Base-by-base conservation (phyloP, 2,888 invertebrate genomes). In the Chirona hameri region DNA sequence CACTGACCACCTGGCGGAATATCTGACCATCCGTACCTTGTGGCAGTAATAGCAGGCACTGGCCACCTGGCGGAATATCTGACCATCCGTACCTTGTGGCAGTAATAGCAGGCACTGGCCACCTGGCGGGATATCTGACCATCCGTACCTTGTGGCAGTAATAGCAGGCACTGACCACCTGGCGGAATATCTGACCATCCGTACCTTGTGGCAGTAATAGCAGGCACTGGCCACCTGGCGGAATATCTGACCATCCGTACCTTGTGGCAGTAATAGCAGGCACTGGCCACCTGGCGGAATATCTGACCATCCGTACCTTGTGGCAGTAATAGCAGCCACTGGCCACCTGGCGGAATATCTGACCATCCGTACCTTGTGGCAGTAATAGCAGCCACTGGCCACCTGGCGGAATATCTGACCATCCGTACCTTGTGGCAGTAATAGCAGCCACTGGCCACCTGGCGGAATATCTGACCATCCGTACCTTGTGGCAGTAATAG, bases 21-120 rank as follows among this genome's bases (percentile, higher is more conserved):
- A 99, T 94, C n/a, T n/a, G n/a, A n/a, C n/a, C n/a, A n/a, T n/a
- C n/a, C 86, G 85, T 86, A 91, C 91, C 88, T 97, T 97, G 90
- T 98, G 98, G 90, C 98, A 97, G 90, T 99, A 99, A 89, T 96
- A 97, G 84, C 96, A 95, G 85, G 98, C 98, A 80, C 97, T 97
- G 52, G 97, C 94, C 87, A 98, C 97, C 90, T 98, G 98, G 84
- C 98, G 92, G 89, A 98, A 98, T 89, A 99, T 94, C n/a, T n/a
- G n/a, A n/a, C n/a, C n/a, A n/a, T n/a, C n/a, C 86, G 85, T 86
- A 91, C 91, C 88, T 97, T 97, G 90, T 98, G 98, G 90, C 98
- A 97, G 90, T 99, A 99, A 89, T 96, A 97, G 84, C 96, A 95
- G 85, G 98, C 98, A 80, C 97, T 97, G 52, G 97, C 94, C 87